Base-by-base conservation (phyloP, 2,888 invertebrate genomes). In the Luperina nickerlii region DNA sequence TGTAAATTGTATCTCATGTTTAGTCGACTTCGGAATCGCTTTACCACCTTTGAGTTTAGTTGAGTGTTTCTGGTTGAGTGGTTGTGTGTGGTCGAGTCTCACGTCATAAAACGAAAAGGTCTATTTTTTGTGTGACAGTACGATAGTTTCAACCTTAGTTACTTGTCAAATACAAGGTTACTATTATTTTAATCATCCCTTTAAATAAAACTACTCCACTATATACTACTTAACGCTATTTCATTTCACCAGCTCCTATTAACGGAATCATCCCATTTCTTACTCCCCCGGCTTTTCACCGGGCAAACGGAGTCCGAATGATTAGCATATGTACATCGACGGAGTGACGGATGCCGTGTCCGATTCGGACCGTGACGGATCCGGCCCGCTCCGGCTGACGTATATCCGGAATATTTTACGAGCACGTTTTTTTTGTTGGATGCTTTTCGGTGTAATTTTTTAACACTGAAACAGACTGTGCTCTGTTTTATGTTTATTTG, bases 261-360 rank as follows among this genome's bases (percentile, higher is more conserved):
- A 84, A 72, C 18, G 24, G 13, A 81, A 85, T 75, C 69, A 73
- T 67, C 75, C 69, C 18, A 75, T 88, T 88, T 77, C 82, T 77
- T 76, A 57, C 69, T 75, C 32, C 45, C 68, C 15, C 76, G 68
- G 80, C 11, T 45, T 73, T 88, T 82, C 73, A 70, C 72, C 18
- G 65, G 57, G 38, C 63, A 54, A 88, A 90, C 82, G 70, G 76
- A 67, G 71, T 76, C 45, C 66, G 73, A 74, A 72, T 74, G 62
- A 90, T 88, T 90, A 83, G 82, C 88, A 88, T 88, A n/a, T n/a
- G n/a, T n/a, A 90, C 89, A 79, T 83, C 81, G 87, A 78, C 67
- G 73, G 70, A 48, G 81, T 90, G 90, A 88, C 85, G 83, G 84
- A 87, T 83, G 79, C 74, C 68, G 68, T 62, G 83, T 89, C 83